Percentiles rank a stretch among this genome's conserved stretches.
Evolutionary conservation across 1,140 invertebrate species (phyloP).

Genomic region (Eueides isabella): DNA sequence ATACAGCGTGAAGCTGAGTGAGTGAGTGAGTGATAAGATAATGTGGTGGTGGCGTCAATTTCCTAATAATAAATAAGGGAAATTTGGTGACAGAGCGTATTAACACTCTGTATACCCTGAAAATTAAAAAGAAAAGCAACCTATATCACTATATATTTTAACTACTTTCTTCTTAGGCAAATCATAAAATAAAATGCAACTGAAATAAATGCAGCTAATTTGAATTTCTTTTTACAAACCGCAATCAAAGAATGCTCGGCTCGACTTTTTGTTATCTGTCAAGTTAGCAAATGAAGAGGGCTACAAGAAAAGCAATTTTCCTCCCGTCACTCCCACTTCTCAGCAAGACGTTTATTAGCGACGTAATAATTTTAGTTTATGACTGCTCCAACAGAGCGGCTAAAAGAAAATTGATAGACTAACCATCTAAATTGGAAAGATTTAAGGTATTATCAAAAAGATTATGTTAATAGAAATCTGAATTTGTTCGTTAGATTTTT

Average conservation of each 20-base stretch:
- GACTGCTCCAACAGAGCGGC: neutral
- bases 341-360: slow-evolving; percentile 31
- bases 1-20: too few relatives aligned
- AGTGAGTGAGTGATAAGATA: too few relatives aligned
- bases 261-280: slow-evolving; percentile 15
- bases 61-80: too few relatives aligned
- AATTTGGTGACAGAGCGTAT: too few relatives aligned
- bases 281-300: slow-evolving; percentile 34
- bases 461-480: neutral
- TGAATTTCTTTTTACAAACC: neutral
- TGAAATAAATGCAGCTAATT: neutral
- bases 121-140: too few relatives aligned
- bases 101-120: too few relatives aligned
- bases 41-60: too few relatives aligned
- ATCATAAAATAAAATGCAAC: neutral
- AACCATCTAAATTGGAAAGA: neutral
- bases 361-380: slow-evolving; percentile 34
- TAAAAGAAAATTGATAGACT: slow-evolving; percentile 5
- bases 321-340: slow-evolving; percentile 32
- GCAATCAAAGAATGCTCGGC: slow-evolving; percentile 10
- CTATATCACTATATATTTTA: neutral
- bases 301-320: slow-evolving; percentile 37
- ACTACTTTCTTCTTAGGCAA: neutral
- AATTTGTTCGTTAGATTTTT: neutral
- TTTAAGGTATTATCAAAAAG: neutral